Evolutionary conservation across 2,113 vertebrate genomes (phyloP).

Genomic region (Smithornis capensis): DNA sequence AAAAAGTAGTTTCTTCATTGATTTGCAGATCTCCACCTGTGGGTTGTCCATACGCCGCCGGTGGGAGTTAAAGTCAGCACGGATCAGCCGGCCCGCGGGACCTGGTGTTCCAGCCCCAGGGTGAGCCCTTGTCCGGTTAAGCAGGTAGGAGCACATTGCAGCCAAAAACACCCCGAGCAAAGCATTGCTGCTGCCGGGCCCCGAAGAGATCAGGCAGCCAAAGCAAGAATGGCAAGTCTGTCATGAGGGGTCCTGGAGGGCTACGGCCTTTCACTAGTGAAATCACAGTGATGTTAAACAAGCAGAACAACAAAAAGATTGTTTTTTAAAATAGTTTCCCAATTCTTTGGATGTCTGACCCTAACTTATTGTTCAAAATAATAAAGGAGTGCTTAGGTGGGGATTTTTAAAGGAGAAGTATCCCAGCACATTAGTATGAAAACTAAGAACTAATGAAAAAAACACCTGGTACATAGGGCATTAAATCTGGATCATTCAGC

Average conservation of each 20-base stretch:
- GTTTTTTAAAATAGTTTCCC: not conserved
- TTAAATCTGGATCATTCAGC: not conserved
- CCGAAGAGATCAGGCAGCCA: not conserved
- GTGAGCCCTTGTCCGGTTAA: fast-evolving
- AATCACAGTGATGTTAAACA: not conserved
- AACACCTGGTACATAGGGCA: not conserved
- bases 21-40: not conserved
- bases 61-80: not conserved
- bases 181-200: not conserved
- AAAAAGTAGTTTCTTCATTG: not conserved
- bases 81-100: fast-evolving
- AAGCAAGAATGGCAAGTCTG: not conserved
- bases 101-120: fast-evolving
- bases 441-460: not conserved
- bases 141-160: not conserved
- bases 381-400: not conserved
- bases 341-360: not conserved
- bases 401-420: not conserved
- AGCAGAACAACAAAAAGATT: not conserved
- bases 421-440: not conserved
- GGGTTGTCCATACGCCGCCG: not conserved
- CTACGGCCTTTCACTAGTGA: not conserved
- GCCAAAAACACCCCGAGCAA: not conserved
- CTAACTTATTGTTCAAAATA: not conserved
- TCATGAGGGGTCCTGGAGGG: not conserved